phyloP scores from a whole-genome alignment of 2,888 invertebrate species.

The Trachelus tabidus region DNA sequence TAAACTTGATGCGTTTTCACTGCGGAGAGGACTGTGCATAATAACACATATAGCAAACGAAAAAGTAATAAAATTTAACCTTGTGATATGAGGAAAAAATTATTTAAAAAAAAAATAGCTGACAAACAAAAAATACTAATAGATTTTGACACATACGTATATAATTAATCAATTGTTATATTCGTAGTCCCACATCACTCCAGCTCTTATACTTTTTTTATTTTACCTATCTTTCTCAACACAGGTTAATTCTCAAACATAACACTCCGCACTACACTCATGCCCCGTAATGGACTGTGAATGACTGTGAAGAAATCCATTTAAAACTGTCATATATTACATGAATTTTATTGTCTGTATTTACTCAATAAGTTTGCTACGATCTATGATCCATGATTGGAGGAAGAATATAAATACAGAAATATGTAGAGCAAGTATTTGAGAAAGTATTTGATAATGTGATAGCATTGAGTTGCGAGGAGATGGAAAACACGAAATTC shows the following conservation, averaged over 20 bases:
- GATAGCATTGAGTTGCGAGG: neutral
- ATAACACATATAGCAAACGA: conserved; percentile 7
- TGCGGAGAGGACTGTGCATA: conserved; percentile 11
- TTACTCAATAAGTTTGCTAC: conserved; percentile 35
- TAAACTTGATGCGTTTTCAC: neutral
- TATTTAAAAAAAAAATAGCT: neutral
- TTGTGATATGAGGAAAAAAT: conserved; percentile 1
- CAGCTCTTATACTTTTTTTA: neutral
- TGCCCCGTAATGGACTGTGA: neutral
- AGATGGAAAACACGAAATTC: neutral
- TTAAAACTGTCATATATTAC: conserved; percentile 26
- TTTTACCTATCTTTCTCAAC: neutral
- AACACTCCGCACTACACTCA: neutral
- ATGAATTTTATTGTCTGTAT: conserved; percentile 35
- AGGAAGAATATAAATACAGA: conserved; percentile 34
- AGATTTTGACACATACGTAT: conserved; percentile 1
- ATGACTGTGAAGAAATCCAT: neutral
- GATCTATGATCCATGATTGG: conserved; percentile 31
- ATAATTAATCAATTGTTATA: conserved; percentile 12
- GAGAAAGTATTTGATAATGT: conserved; percentile 5
- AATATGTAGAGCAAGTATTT: conserved; percentile 35
- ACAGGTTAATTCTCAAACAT: conserved; percentile 1
- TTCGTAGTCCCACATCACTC: neutral
- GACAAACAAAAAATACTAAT: conserved; percentile 5
- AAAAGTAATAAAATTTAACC: conserved; percentile 4